phyloP scores from a whole-genome alignment of 2,888 invertebrate genomes.

The Coleophora deauratella region DNA sequence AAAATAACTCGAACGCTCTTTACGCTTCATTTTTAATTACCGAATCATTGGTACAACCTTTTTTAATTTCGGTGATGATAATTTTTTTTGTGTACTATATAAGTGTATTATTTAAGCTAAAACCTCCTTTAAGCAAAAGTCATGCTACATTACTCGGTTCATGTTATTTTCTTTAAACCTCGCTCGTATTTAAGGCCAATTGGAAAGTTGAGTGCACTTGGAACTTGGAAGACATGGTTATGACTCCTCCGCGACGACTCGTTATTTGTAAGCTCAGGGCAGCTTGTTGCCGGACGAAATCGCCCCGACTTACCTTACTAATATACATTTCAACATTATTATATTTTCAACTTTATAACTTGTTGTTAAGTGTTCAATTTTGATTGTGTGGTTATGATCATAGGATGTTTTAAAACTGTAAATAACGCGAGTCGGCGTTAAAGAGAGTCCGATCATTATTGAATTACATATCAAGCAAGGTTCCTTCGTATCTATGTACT shows the following conservation, averaged over 20 bases:
- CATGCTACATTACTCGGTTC: no score
- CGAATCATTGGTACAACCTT: no score
- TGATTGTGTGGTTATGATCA: background rate
- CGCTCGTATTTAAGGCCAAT: no score
- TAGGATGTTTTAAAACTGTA: background rate
- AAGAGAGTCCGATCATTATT: constrained; percentile 50
- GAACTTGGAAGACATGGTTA: background rate
- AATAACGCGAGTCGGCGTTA: constrained; percentile 26
- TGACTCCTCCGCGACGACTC: constrained; percentile 23
- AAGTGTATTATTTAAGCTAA: no score
- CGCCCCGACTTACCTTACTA: constrained; percentile 8
- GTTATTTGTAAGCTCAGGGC: constrained; percentile 32
- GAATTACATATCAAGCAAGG: constrained; percentile 39
- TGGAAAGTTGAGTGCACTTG: no score
- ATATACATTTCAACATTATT: background rate
- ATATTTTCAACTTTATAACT: constrained; percentile 4
- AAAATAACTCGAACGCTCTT: constrained; percentile 16
- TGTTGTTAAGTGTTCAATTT: constrained; percentile 2
- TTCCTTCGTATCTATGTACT: constrained; percentile 9
- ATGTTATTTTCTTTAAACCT: no score
- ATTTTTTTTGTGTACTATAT: no score
- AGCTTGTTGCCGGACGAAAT: constrained; percentile 26
- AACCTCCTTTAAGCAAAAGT: no score
- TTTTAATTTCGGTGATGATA: no score
- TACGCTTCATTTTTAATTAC: no score